Percentiles rank a stretch among this genome's conserved stretches.
These are phyloP conservation scores for Karalla daura DNA, from an alignment of 2,797 vertebrate genomes.

Conservation along the genomic window DNA sequence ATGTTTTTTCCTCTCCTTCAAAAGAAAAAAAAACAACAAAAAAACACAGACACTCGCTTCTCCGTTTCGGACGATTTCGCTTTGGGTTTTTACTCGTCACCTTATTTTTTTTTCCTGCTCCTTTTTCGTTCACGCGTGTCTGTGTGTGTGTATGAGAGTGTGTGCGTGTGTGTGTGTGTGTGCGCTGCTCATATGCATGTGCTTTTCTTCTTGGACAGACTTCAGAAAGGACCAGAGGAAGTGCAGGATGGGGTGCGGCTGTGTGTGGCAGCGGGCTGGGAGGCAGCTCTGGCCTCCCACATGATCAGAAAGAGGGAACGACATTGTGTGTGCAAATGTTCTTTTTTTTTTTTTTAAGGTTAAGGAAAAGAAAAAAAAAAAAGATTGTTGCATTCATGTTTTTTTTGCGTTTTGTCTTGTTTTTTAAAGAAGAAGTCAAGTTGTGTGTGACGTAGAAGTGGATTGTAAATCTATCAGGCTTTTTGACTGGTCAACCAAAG, in stretches of 20 bases:
- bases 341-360: no score
- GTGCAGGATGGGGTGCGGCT: slow-evolving; percentile 88
- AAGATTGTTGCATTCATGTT: slow-evolving; percentile 47
- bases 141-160: not conserved
- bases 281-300: slow-evolving; percentile 62
- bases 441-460: slow-evolving; percentile 68
- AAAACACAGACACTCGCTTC: slow-evolving; percentile 51
- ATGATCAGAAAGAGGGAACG: slow-evolving; percentile 71
- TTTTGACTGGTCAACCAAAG: slow-evolving; percentile 84
- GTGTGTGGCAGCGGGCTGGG: slow-evolving; percentile 75
- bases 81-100: slow-evolving; percentile 49
- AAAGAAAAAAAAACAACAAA: no score
- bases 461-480: slow-evolving; percentile 81
- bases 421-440: slow-evolving; percentile 77
- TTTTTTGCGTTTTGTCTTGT: slow-evolving; percentile 39
- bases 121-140: slow-evolving; percentile 43
- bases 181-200: slow-evolving; percentile 52
- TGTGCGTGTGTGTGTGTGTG: slow-evolving; percentile 12
- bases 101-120: slow-evolving; percentile 69
- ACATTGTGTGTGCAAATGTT: slow-evolving; percentile 66
- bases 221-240: slow-evolving; percentile 90
- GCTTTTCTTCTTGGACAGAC: slow-evolving; percentile 88
- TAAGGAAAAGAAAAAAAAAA: no score
- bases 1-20: slow-evolving; percentile 47
- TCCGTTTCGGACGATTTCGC: slow-evolving; percentile 44